These are phyloP conservation scores for Melanotaenia pygmaea DNA, from an alignment of 2,797 vertebrate genomes.

Conservation along the genomic window DNA sequence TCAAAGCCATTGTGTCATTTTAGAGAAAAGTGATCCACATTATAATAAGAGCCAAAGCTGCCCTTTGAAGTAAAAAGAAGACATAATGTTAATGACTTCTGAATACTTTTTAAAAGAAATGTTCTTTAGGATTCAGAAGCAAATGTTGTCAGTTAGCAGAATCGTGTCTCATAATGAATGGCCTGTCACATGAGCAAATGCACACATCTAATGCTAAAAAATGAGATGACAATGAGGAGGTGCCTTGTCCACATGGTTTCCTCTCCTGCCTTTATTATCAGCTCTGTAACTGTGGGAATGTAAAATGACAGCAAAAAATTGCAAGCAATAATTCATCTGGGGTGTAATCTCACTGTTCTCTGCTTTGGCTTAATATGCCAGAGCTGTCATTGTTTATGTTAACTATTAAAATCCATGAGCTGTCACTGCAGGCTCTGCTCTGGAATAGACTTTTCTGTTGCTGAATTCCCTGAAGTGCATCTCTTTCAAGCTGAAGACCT, in stretches of 20 bases:
- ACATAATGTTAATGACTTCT: not conserved
- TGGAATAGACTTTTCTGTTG: constrained; percentile 8
- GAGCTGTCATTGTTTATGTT: constrained; percentile 59
- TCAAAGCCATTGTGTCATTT: not conserved
- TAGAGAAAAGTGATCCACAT: not conserved
- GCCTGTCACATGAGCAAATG: constrained; percentile 37
- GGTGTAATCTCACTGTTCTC: constrained; percentile 42
- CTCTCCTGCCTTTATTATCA: constrained; percentile 35
- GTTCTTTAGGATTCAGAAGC: constrained; percentile 2
- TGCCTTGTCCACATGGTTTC: constrained; percentile 15
- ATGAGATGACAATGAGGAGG: constrained; percentile 30
- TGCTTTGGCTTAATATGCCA: constrained; percentile 42
- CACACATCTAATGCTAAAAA: constrained; percentile 42
- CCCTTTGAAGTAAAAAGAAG: not conserved
- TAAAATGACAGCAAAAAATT: constrained; percentile 59
- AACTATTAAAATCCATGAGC: constrained; percentile 54
- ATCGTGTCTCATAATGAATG: constrained; percentile 45
- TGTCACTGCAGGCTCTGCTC: constrained; percentile 30
- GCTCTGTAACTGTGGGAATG: constrained; percentile 30
- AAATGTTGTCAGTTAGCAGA: constrained; percentile 25
- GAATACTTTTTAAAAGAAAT: not conserved
- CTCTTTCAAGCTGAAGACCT: constrained; percentile 21
- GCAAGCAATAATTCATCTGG: constrained; percentile 58
- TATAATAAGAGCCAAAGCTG: not conserved
- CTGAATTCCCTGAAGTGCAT: constrained; percentile 19